Evolutionary conservation across 2,797 vertebrate species (phyloP).

Genomic region (Hydrocynus forskahlii): DNA sequence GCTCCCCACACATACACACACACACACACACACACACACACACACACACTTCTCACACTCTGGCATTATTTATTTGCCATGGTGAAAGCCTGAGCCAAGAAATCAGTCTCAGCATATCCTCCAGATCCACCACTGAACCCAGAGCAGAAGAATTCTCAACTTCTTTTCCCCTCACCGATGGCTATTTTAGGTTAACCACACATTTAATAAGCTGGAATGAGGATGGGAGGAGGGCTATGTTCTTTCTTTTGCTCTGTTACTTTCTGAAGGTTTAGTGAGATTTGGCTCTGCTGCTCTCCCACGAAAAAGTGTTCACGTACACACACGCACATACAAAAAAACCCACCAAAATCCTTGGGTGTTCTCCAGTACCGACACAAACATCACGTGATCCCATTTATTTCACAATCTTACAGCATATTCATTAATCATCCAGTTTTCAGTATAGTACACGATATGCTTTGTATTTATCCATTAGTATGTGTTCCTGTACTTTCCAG

Average conservation of each 20-base stretch:
- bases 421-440: conserved; percentile 19
- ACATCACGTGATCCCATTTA: conserved; percentile 6
- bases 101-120: conserved; percentile 59
- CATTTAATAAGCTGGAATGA: conserved; percentile 74
- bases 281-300: conserved; percentile 52
- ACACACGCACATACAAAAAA: conserved; percentile 51
- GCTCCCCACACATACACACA: conserved; percentile 1
- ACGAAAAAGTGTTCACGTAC: conserved; percentile 40
- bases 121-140: conserved; percentile 55
- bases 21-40: conserved; percentile 18
- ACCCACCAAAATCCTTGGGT: conserved; percentile 19
- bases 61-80: conserved; percentile 50
- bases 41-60: conserved; percentile 30
- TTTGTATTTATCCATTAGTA: conserved; percentile 14
- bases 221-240: conserved; percentile 50
- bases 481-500: conserved; percentile 7
- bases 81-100: conserved; percentile 32
- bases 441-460: neutral
- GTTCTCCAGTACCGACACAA: conserved; percentile 17
- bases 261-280: conserved; percentile 50
- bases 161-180: conserved; percentile 63
- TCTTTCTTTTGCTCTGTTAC: conserved; percentile 56
- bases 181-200: conserved; percentile 79
- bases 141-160: conserved; percentile 59
- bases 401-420: neutral